Evolutionary conservation across 23 tunicate genomes (phyloP), one percentile per base, ranked within the genome.

Genomic region (Ciona savignyi): DNA sequence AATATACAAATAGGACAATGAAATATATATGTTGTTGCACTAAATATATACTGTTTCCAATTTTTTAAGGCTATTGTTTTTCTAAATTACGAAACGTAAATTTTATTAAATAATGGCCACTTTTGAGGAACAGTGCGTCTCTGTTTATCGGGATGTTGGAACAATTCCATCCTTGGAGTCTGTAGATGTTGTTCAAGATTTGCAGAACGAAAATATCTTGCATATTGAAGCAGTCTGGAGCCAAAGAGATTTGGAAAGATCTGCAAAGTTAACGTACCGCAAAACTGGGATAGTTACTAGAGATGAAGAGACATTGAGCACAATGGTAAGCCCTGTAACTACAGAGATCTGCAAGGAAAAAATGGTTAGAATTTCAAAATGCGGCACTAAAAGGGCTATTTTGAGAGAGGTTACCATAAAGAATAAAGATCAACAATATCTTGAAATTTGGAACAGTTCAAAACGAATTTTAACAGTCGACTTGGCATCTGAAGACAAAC

Each of bases 391-490:
- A 35, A 71, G 51, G 62, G 97, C 91, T 15, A 33, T 76, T 22
- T 27, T 91, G 23, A 27, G 75, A 25, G 88, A 91, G 65, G 61
- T 76, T 21, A 51, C 64, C 69, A 49, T 68, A 23, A 80, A 84
- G 19, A 76, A 75, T 6, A 70, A 70, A 20, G 72, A 71, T n/a
- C 68, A 69, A 4, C 80, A 85, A 64, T 91, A 78, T 62, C 29
- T 91, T 4, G 97, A 91, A 42, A 77, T 91, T 2, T 91, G 97
- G 97, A 33, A 76, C 24, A 72, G 73, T 23, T 34, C 56, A 4
- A 63, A 33, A 6, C 84, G 80, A 85, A 35, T 71, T 4, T 23
- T 35, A 0, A 70, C 71, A 2, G 28, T 74, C 23, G 83, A 91
- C 77, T 67, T 91, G 64, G 84, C 79, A 2, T 72, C 66, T 34